Percentiles rank a stretch among this genome's conserved stretches.
phyloP scores from a whole-genome alignment of 1,140 invertebrate species.

The Platyscapa corneri region DNA sequence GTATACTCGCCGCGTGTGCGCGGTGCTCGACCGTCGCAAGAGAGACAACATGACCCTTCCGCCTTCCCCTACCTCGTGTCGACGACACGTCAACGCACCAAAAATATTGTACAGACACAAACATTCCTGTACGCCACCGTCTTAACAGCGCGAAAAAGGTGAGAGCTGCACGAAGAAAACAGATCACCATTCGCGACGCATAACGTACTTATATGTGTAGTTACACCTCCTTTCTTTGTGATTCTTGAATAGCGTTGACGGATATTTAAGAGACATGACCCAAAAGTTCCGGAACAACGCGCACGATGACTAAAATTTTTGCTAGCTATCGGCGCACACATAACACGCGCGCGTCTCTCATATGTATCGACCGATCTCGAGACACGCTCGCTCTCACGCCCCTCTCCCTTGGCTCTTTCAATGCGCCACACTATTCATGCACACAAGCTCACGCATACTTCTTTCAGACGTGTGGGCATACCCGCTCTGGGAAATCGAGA shows the following conservation, averaged over 20 bases:
- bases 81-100: too few relatives aligned
- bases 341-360: not conserved
- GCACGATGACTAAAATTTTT: not conserved
- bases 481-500: constrained; percentile 46
- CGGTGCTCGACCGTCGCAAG: not conserved
- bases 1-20: not conserved
- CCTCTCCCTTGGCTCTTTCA: not conserved
- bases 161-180: not conserved
- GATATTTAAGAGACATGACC: not conserved
- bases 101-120: not conserved
- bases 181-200: too few relatives aligned
- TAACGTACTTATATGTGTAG: not conserved
- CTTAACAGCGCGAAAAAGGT: not conserved
- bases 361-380: constrained; percentile 21
- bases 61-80: not conserved
- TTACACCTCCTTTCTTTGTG: not conserved
- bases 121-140: not conserved
- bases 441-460: not conserved
- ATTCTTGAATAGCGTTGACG: not conserved
- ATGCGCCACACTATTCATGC: not conserved
- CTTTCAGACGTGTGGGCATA: not conserved
- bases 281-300: not conserved
- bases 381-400: not conserved
- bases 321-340: not conserved
- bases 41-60: not conserved